Evolutionary conservation across 2,113 vertebrate species (phyloP), one percentile per base, ranked within the genome.

Genomic region (Polyodon spathula): DNA sequence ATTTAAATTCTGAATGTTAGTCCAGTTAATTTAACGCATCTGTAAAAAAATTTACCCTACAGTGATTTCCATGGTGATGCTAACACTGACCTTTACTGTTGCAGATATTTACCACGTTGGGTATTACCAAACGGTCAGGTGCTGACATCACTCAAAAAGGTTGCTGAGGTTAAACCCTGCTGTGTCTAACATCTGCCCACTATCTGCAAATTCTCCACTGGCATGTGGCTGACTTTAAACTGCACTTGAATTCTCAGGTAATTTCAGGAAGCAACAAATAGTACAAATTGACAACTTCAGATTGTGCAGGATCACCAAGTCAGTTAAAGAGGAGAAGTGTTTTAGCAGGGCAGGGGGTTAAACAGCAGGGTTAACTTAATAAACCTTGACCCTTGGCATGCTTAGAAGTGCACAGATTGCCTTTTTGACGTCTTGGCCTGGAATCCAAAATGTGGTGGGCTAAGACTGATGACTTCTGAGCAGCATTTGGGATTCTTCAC

Each of bases 121-220:
- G 89, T 1, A 84, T 93, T 63, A 92, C 90, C 4, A 99, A 95
- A 77, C 68, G 89, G 0, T 97, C 92, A 0, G 93, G 95, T 15
- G 85, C 83, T 50, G 87, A 89, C 79, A 84, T 96, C 85, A 66
- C 66, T 2, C 82, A 89, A 71, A 60, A 81, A 0, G 94, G 93
- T 59, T 98, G 96, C 94, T 99, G 96, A 99, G 94, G 93, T 88
- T 97, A 98, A 90, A 70, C 82, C 86, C 90, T 88, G 93, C 94
- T 89, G 10, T 82, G 84, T 86, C 79, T 85, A 81, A 67, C 8
- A 72, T 76, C 15, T 81, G 81, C 82, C 73, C 66, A 43, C 63
- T 66, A 76, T 61, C 8, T n/a, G 74, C 73, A 63, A 37, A 40
- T 37, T 0, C 62, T 57, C 37, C 56, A n/a, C 9, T 51, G 62